Evolutionary conservation across 2,797 vertebrate genomes (phyloP).

Genomic region (Eutrigla gurnardus): DNA sequence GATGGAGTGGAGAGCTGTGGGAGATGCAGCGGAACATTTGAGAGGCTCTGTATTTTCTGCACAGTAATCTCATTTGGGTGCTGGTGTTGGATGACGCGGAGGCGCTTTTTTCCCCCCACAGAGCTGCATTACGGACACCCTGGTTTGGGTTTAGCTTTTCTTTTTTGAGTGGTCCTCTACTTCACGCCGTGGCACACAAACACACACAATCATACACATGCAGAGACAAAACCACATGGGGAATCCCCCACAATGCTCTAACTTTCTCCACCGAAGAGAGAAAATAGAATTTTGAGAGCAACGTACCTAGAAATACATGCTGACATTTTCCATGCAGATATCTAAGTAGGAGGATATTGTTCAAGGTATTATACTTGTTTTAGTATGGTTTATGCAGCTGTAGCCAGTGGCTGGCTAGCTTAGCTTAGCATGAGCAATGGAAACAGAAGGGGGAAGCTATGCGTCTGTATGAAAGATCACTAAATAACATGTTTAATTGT

Average conservation of each 20-base stretch:
- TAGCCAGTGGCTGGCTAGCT: background rate
- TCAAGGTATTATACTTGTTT: background rate
- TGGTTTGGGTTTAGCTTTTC: constrained; percentile 35
- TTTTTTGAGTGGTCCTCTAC: background rate
- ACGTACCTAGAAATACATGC: background rate
- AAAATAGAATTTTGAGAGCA: constrained; percentile 1
- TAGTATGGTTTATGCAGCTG: background rate
- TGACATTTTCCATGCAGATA: background rate
- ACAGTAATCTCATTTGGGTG: constrained; percentile 69
- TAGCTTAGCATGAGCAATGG: background rate
- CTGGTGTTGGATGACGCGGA: constrained; percentile 60
- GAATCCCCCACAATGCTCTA: constrained; percentile 9
- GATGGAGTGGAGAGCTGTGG: constrained; percentile 27
- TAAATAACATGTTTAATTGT: background rate
- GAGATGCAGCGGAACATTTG: constrained; percentile 43
- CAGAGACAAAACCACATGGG: constrained; percentile 25
- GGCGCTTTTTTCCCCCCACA: constrained; percentile 21
- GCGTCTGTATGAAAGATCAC: background rate
- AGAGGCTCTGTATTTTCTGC: constrained; percentile 59
- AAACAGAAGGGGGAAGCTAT: background rate
- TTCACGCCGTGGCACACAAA: constrained; percentile 9
- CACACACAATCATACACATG: constrained; percentile 7
- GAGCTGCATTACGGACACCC: constrained; percentile 36
- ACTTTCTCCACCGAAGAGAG: background rate
- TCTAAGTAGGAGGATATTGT: background rate